phyloP scores from a whole-genome alignment of 2,113 vertebrate genomes.

The Seriola quinqueradiata region DNA sequence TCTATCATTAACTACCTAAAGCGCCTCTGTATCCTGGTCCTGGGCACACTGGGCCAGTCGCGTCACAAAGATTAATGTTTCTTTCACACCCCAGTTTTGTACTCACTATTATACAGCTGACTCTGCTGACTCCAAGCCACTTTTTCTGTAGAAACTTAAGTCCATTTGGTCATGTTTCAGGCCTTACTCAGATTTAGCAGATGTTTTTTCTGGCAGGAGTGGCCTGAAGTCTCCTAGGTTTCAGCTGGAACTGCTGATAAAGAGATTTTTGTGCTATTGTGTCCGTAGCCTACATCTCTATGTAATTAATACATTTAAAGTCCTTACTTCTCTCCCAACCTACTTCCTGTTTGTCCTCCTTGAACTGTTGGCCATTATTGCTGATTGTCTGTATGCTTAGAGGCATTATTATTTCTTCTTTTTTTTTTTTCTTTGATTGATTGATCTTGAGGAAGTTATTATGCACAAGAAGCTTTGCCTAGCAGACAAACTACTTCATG shows the following conservation, averaged over 20 bases:
- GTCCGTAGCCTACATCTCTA: constrained; percentile 48
- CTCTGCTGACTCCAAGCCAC: constrained; percentile 42
- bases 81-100: constrained; percentile 30
- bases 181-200: constrained; percentile 66
- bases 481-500: constrained; percentile 39
- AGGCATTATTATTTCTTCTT: constrained; percentile 13
- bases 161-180: constrained; percentile 62
- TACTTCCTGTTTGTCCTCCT: constrained; percentile 46
- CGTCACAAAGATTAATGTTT: constrained; percentile 33
- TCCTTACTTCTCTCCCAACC: constrained; percentile 11
- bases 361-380: constrained; percentile 27
- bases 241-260: constrained; percentile 69
- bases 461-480: constrained; percentile 57
- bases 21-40: constrained; percentile 9
- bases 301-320: constrained; percentile 57
- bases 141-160: constrained; percentile 38
- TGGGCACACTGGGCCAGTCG: constrained; percentile 6
- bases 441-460: too few species aligned
- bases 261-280: constrained; percentile 64
- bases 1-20: constrained; percentile 22
- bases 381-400: constrained; percentile 11
- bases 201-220: constrained; percentile 70
- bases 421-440: constrained; percentile 44
- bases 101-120: constrained; percentile 48
- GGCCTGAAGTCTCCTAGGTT: constrained; percentile 55